Percentiles rank a stretch among this genome's conserved stretches.
phyloP scores from a whole-genome alignment of 64 coral and sea anemone species.

The Dendrophyllia cribrosa region DNA sequence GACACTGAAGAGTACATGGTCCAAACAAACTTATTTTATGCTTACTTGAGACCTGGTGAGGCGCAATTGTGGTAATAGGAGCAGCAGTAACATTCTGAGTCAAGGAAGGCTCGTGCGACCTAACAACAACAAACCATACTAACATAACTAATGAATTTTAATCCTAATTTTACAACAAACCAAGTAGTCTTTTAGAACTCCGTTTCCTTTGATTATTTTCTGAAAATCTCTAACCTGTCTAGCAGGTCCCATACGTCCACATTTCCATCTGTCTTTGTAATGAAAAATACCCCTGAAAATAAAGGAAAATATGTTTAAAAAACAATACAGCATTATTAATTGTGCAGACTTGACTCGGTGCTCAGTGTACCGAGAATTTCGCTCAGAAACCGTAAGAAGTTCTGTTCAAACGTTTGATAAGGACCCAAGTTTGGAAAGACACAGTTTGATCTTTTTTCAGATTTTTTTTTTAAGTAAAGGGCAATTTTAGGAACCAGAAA shows the following conservation, averaged over 20 bases:
- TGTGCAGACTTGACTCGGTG: no score
- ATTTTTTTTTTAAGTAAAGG: no score
- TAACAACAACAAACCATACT: not conserved
- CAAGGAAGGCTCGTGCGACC: constrained; percentile 93
- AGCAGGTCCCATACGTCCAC: constrained; percentile 97
- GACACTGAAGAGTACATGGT: no score
- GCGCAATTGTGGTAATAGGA: constrained; percentile 86
- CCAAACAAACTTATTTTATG: not conserved
- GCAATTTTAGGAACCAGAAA: no score
- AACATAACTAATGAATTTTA: not conserved
- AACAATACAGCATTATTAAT: no score
- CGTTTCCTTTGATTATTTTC: not conserved
- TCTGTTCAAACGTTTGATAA: no score
- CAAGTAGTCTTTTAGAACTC: no score
- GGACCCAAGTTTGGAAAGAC: no score
- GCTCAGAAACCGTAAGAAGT: no score
- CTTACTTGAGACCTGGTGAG: constrained; percentile 98
- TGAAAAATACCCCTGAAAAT: constrained; percentile 91
- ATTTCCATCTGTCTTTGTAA: constrained; percentile 91
- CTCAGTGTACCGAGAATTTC: not conserved
- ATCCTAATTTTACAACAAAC: not conserved
- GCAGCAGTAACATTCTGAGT: constrained; percentile 96
- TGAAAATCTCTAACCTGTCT: constrained; percentile 75
- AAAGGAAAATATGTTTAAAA: not conserved
- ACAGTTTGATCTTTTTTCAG: no score